Percentiles rank a stretch among this genome's conserved stretches.
Conservation (phyloP, 2,797 vertebrate species). For the Aeoliscus strigatus region DNA sequence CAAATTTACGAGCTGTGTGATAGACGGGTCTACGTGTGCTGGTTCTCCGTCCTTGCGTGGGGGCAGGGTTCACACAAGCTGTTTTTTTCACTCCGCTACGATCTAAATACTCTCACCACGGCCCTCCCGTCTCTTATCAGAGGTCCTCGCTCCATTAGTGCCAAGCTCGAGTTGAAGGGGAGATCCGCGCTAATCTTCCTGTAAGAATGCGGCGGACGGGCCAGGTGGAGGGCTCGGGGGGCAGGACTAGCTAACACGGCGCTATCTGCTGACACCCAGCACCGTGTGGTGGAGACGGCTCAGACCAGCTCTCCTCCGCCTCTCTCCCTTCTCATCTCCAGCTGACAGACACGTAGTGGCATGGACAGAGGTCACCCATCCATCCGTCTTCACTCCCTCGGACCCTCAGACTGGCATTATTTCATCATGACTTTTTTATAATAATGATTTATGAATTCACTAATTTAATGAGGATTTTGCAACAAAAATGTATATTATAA, state of each 20-base stretch:
- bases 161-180: constrained; percentile 71
- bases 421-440: too few relatives aligned
- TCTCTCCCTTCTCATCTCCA: constrained; percentile 55
- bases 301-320: constrained; percentile 63
- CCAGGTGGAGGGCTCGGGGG: constrained; percentile 71
- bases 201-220: constrained; percentile 74
- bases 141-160: constrained; percentile 77
- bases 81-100: constrained; percentile 64
- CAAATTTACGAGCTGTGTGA: constrained; percentile 69
- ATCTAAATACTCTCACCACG: constrained; percentile 53
- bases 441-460: too few relatives aligned
- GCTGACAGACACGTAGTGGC: constrained; percentile 39
- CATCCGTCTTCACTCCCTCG: constrained; percentile 50
- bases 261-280: constrained; percentile 69
- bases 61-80: constrained; percentile 61
- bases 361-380: constrained; percentile 56
- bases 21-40: constrained; percentile 40
- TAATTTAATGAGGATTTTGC: too few relatives aligned
- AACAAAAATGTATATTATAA: too few relatives aligned
- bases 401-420: too few relatives aligned
- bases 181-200: constrained; percentile 74
- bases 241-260: constrained; percentile 48
- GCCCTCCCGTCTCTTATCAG: constrained; percentile 75
- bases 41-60: constrained; percentile 59
- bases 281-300: constrained; percentile 68